These are phyloP conservation scores for Microplitis manilae DNA, from an alignment of 2,888 invertebrate species.

Conservation along the genomic window DNA sequence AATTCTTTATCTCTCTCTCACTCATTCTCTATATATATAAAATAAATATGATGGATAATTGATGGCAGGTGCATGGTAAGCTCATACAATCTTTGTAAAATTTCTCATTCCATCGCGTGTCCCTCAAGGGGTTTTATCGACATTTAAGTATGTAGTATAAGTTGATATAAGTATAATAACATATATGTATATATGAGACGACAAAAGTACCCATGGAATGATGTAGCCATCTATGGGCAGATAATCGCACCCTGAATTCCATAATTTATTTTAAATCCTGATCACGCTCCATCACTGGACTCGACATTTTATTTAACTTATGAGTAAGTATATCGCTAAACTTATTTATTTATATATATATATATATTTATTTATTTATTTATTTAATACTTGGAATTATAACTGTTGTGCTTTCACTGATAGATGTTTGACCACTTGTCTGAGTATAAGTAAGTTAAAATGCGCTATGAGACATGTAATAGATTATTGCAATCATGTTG, in stretches of 20 bases:
- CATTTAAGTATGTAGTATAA: constrained; percentile 18
- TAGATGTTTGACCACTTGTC: too few species aligned
- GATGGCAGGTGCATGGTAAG: constrained; percentile 54
- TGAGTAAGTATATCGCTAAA: too few species aligned
- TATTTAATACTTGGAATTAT: neutral
- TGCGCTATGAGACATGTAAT: neutral
- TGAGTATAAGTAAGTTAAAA: neutral
- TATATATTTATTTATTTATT: neutral
- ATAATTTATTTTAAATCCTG: constrained; percentile 37
- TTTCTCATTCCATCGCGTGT: constrained; percentile 51
- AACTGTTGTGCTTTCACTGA: neutral
- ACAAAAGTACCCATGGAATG: constrained; percentile 3
- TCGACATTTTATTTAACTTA: neutral
- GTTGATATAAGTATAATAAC: constrained; percentile 6
- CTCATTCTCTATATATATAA: neutral
- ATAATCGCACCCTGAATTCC: constrained; percentile 45
- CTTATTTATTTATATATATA: too few species aligned
- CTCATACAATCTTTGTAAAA: constrained; percentile 45
- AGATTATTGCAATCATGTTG: neutral
- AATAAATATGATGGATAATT: constrained; percentile 57
- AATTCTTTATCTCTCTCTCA: constrained; percentile 44
- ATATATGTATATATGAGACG: constrained; percentile 9
- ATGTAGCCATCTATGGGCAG: constrained; percentile 39
- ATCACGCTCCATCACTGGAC: constrained; percentile 29
- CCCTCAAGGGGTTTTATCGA: constrained; percentile 46